phyloP scores from a whole-genome alignment of 2,888 invertebrate species.

The Papilio elwesi region DNA sequence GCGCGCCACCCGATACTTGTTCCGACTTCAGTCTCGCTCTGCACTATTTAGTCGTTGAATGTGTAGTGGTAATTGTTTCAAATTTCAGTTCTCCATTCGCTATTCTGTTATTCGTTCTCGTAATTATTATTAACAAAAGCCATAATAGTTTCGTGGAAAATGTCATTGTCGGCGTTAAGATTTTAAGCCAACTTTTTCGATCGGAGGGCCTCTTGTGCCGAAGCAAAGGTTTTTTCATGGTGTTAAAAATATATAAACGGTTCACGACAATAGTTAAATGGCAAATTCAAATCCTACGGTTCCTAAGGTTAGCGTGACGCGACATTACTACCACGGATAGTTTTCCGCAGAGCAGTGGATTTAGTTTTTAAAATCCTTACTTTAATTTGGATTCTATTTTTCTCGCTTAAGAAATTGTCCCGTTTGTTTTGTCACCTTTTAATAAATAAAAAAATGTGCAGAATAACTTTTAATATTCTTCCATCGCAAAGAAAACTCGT shows the following conservation, averaged over 20 bases:
- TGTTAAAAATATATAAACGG: too few species aligned
- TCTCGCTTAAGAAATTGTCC: neutral
- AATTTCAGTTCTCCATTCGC: neutral
- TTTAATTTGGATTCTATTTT: neutral
- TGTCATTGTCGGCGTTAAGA: neutral
- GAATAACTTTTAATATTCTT: slow-evolving; percentile 24
- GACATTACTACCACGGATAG: too few species aligned
- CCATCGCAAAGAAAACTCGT: slow-evolving; percentile 24
- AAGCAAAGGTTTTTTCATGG: too few species aligned
- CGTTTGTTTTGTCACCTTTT: neutral
- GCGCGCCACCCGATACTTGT: neutral
- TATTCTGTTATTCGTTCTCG: neutral
- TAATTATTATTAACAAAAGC: neutral
- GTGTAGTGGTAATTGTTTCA: slow-evolving; percentile 6
- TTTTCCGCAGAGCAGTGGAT: too few species aligned
- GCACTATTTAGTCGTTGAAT: slow-evolving; percentile 13
- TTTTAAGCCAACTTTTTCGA: too few species aligned
- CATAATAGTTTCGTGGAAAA: neutral
- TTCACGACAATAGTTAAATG: too few species aligned
- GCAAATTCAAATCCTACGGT: too few species aligned
- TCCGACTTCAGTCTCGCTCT: slow-evolving; percentile 11
- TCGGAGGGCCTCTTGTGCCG: too few species aligned
- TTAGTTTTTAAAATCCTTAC: too few species aligned
- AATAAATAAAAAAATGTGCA: neutral
- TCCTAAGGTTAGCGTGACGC: too few species aligned